Conservation (phyloP, 2,888 invertebrate species). For the Lissonota sp. region DNA sequence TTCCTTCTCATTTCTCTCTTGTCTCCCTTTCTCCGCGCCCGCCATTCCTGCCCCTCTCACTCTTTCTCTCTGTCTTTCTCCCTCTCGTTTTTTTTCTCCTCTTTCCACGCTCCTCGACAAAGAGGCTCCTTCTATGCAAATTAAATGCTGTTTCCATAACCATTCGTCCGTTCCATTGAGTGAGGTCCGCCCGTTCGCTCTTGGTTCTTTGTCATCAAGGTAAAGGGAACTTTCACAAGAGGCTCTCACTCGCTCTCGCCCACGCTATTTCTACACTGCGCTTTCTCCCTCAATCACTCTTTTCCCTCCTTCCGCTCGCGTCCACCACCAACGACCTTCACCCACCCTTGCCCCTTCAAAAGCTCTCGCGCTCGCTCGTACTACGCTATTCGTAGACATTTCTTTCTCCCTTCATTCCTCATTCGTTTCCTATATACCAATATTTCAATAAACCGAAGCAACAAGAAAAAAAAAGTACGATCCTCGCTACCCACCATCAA, state of each 20-base stretch:
- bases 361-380: conserved; percentile 48
- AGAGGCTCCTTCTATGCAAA: conserved; percentile 84
- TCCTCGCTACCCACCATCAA: conserved; percentile 78
- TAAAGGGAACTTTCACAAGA: conserved; percentile 82
- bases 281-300: conserved; percentile 30
- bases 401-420: conserved; percentile 48
- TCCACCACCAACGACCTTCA: conserved; percentile 69
- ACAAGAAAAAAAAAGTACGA: conserved; percentile 50
- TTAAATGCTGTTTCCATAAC: conserved; percentile 84
- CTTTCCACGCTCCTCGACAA: conserved; percentile 75
- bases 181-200: conserved; percentile 78
- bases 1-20: conserved; percentile 38
- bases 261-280: conserved; percentile 68
- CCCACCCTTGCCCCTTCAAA: conserved; percentile 43
- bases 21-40: conserved; percentile 45
- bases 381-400: conserved; percentile 20
- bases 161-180: conserved; percentile 84
- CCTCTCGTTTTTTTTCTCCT: conserved; percentile 56
- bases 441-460: conserved; percentile 80
- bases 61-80: conserved; percentile 66
- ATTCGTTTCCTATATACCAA: conserved; percentile 62
- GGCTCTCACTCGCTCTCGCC: conserved; percentile 70
- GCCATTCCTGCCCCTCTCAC: conserved; percentile 34
- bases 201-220: conserved; percentile 83
- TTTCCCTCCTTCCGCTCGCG: conserved; percentile 39